Base-by-base conservation (phyloP, 53 echinoderm and acorn worm species). In the Antedon mediterranea region DNA sequence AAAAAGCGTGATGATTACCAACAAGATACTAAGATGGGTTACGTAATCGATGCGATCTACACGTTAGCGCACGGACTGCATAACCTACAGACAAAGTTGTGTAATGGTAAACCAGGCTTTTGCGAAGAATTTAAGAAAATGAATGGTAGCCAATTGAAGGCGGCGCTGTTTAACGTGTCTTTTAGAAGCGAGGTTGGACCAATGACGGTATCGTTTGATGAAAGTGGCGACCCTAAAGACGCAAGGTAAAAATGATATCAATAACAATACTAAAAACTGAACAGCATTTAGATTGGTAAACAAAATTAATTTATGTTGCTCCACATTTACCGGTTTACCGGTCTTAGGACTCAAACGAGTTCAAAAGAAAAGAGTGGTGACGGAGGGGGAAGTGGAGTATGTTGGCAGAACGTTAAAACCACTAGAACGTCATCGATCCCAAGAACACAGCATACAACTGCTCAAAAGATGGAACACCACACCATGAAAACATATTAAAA, bases 1-100 rank as follows among this genome's bases (percentile, higher is more conserved):
- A 92, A 71, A 87, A 78, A 57, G 23, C 74, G 85, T 6, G 42
- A 77, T 0, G 74, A 74, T 42, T 95, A 95, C 80, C 79, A 88
- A 43, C 97, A 91, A 43, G 97, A 95, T 37, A 89, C 97, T 27
- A 95, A 95, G 78, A 95, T 95, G 97, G 92, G 97, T 32, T 95
- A 89, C 29, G 85, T 95, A 13, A 89, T 95, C 57, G 89, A 95
- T 43, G 97, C 97, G 26, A 95, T 95, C 73, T 92, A 95, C 75
- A 87, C 92, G 2, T 83, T 95, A 34, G 97, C 97, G 23, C 86
- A 95, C 73, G 97, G 92, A 14, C 78, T 95, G 18, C 89, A 95
- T 71, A 77, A 88, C 31, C 87, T 95, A 76, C 84, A 92, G 32
- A 78, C 75, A 72, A 74, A 84, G 41, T 11, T 92, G 30, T 95